Conservation (phyloP, 1,140 invertebrate species). For the Cephus cinctus region DNA sequence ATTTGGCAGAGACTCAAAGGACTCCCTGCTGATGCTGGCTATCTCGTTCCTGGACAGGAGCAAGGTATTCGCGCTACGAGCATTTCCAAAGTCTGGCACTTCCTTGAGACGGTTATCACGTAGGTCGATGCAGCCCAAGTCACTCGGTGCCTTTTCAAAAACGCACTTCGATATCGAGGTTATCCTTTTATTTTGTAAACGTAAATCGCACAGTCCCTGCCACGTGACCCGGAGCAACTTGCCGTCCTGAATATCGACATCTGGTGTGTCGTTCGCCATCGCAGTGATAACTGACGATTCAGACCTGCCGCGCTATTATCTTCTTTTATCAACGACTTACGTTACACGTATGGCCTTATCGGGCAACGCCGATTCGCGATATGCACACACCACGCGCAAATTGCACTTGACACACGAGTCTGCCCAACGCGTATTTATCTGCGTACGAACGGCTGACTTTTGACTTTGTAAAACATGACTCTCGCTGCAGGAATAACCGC, state of each 20-base stretch:
- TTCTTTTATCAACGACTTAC: too few relatives aligned
- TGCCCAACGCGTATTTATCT: too few relatives aligned
- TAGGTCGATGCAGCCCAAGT: conserved; percentile 29
- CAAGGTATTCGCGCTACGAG: conserved; percentile 29
- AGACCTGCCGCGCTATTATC: too few relatives aligned
- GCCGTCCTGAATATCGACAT: background rate
- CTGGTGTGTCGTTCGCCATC: background rate
- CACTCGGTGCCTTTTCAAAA: background rate
- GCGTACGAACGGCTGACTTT: too few relatives aligned
- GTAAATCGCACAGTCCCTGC: background rate
- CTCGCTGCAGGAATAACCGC: too few relatives aligned
- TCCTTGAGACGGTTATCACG: conserved; percentile 28
- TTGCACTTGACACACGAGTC: too few relatives aligned
- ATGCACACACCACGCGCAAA: too few relatives aligned
- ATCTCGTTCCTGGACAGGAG: conserved; percentile 33
- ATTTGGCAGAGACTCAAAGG: conserved; percentile 29
- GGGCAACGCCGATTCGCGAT: too few relatives aligned
- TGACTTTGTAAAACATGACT: too few relatives aligned
- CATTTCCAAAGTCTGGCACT: conserved; percentile 25
- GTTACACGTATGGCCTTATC: too few relatives aligned
- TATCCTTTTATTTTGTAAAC: background rate
- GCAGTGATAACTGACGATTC: too few relatives aligned
- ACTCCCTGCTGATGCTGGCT: conserved; percentile 17
- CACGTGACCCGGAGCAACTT: background rate
- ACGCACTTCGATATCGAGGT: background rate